Base-by-base conservation (phyloP, 2,888 invertebrate species). In the Mythimna loreyi region DNA sequence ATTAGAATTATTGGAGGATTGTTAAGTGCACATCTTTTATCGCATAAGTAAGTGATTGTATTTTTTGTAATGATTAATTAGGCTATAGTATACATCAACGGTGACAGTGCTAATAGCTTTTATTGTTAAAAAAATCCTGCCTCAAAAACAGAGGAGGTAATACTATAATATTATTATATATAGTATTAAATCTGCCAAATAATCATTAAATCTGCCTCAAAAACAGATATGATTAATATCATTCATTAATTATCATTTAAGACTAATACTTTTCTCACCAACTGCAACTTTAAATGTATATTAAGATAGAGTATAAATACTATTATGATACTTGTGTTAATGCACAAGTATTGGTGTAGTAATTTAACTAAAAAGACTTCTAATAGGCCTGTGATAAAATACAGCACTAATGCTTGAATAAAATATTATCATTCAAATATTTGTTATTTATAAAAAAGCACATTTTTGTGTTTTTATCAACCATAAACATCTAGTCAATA, bases 1-100 rank as follows among this genome's bases (percentile, higher is more conserved):
- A 99, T 99, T 75, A 96, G 99, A 90, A 99, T 99, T 62, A 98
- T 99, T 69, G 99, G 99, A 19, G 99, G 99, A 0, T 95, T 99
- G 6, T 92, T 99, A 1, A 99, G 99, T 91, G 99, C 99, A 9
- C 99, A 99, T 96, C 96, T 99, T 80, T 91, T 99, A 55, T 98
- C 99, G 57, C 97, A 97, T 84, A 97, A 96, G 97, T 98, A 89
- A 96, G 96, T 64, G 45, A 7, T 65, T 64, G 5, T 19, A 55
- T 13, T 25, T 0, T 25, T 47, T 30, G 30, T 30, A 25, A 28
- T 58, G 9, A 47, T 30, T 28, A n/a, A 43, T 45, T 45, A n/a
- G n/a, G 2, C 2, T n/a, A 45, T 19, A 16, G 16, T 19, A 40
- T 40, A 16, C 4, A 40, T 19, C 19, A n/a, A n/a, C n/a, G n/a